These are phyloP conservation scores for Erythrocercus mccallii DNA, from an alignment of 2,113 vertebrate species.

Conservation along the genomic window DNA sequence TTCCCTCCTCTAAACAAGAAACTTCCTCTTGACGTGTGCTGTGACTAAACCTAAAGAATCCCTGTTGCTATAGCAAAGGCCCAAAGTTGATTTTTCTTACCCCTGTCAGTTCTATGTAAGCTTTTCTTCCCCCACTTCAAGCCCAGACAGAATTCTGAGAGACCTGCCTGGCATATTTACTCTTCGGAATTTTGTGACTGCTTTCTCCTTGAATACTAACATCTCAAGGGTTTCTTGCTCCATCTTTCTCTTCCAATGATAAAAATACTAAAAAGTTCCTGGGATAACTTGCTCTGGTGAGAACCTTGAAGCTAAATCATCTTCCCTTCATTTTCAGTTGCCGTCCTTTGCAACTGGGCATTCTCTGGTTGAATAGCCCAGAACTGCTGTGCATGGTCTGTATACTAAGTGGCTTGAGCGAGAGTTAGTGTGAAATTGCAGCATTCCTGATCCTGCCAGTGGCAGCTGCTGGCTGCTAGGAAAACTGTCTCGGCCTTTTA, in stretches of 20 bases:
- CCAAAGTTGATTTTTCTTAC: neutral
- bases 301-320: neutral
- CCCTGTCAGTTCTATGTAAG: neutral
- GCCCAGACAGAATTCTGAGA: neutral
- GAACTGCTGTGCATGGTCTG: neutral
- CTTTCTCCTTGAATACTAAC: neutral
- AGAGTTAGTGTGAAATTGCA: conserved; percentile 9
- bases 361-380: neutral
- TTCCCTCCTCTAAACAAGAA: neutral
- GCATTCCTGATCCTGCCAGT: neutral
- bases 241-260: neutral
- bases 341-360: rapidly evolving
- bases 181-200: neutral
- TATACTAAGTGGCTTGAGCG: conserved; percentile 11
- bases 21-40: neutral
- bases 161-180: neutral
- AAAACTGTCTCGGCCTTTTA: neutral
- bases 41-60: neutral
- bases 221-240: neutral
- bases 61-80: neutral
- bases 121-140: neutral
- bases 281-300: neutral
- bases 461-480: neutral
- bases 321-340: neutral
- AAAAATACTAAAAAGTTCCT: neutral